Evolutionary conservation across 2,797 vertebrate species (phyloP).

Genomic region (Gadopsis marmoratus): DNA sequence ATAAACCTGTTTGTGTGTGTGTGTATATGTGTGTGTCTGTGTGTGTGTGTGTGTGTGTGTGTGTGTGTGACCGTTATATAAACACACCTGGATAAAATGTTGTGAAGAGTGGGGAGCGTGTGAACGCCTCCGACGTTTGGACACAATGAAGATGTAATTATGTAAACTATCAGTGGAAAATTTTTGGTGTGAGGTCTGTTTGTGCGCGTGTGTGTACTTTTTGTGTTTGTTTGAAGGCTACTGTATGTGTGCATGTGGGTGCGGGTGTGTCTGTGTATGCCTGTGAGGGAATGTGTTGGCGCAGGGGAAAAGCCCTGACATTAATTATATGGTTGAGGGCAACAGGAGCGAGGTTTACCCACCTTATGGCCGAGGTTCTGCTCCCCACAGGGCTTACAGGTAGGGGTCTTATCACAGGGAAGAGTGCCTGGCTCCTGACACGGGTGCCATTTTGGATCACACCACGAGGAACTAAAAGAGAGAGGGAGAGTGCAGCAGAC

Average conservation of each 20-base stretch:
- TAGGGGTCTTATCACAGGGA: constrained; percentile 94
- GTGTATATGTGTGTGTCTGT: not conserved
- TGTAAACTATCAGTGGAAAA: constrained; percentile 68
- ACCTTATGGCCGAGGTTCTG: constrained; percentile 93
- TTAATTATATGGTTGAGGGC: constrained; percentile 23
- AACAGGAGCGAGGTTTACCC: constrained; percentile 60
- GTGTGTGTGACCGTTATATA: constrained; percentile 53
- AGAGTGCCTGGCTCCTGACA: constrained; percentile 93
- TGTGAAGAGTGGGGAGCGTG: constrained; percentile 23
- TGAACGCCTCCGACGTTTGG: constrained; percentile 52
- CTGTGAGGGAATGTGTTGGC: constrained; percentile 21
- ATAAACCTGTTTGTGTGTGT: constrained; percentile 64
- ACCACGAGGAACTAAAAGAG: constrained; percentile 89
- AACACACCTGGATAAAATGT: constrained; percentile 76
- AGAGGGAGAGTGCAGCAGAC: constrained; percentile 33
- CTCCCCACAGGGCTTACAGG: constrained; percentile 93
- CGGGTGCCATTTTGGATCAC: constrained; percentile 96
- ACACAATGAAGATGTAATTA: constrained; percentile 66
- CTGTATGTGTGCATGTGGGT: constrained; percentile 6
- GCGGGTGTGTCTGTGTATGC: constrained; percentile 29
- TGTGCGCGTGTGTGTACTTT: not conserved
- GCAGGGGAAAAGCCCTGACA: constrained; percentile 17
- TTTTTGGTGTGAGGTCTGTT: constrained; percentile 22
- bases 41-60: constrained; percentile 29
- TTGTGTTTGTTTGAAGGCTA: constrained; percentile 22